Percentiles rank a stretch among this genome's conserved stretches.
Evolutionary conservation across 1,140 invertebrate species (phyloP).

Genomic region (Bombyx mandarina): DNA sequence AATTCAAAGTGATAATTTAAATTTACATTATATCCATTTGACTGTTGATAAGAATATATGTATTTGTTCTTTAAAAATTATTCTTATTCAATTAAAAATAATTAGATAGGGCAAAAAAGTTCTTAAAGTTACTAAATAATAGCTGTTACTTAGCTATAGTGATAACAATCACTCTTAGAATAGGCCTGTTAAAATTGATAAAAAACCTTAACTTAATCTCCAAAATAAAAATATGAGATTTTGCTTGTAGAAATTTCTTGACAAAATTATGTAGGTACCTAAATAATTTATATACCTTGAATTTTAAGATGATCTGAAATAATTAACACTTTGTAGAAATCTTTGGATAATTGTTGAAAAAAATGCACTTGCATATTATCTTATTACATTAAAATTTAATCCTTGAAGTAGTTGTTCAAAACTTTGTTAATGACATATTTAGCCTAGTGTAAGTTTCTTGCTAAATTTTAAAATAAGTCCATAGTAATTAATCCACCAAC

Average conservation of each 20-base stretch:
- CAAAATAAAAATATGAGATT: too few species aligned
- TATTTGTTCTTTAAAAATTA: not conserved
- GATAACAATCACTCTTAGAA: conserved; percentile 33
- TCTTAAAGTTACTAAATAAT: conserved; percentile 33
- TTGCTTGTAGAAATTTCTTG: too few species aligned
- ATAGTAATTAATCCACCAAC: too few species aligned
- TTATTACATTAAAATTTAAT: conserved; percentile 12
- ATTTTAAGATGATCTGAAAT: too few species aligned
- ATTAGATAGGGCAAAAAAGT: conserved; percentile 29
- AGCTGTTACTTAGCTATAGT: conserved; percentile 28
- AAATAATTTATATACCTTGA: too few species aligned
- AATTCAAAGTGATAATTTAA: too few species aligned
- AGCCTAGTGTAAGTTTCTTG: conserved; percentile 43
- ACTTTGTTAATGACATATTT: conserved; percentile 18
- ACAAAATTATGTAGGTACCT: too few species aligned
- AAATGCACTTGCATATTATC: not conserved
- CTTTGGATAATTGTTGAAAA: too few species aligned
- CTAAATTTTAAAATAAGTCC: conserved; percentile 35
- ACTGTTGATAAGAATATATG: not conserved
- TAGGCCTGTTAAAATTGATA: conserved; percentile 26
- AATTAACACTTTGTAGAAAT: too few species aligned
- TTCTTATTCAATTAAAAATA: conserved; percentile 12
- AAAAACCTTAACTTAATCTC: too few species aligned
- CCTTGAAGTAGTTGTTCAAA: conserved; percentile 30
- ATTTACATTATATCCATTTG: too few species aligned